phyloP scores from a whole-genome alignment of 2,113 vertebrate species.

The Eudyptes chrysolophus region DNA sequence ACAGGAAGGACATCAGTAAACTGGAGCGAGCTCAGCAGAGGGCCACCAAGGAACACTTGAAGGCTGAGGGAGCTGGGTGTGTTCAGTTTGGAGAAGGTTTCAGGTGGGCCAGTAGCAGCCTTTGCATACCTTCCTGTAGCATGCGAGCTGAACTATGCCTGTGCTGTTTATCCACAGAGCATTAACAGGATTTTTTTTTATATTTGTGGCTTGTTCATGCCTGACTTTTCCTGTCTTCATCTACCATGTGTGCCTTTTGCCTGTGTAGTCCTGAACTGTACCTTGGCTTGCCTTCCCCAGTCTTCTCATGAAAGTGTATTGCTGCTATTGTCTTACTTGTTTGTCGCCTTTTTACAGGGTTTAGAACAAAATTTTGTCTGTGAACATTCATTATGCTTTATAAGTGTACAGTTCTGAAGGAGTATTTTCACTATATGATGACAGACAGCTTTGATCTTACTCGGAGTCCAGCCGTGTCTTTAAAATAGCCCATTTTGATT shows the following conservation, averaged over 20 bases:
- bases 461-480: neutral
- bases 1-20: neutral
- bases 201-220: neutral
- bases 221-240: neutral
- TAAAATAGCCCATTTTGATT: neutral
- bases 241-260: neutral
- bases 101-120: neutral
- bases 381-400: neutral
- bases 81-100: neutral
- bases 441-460: neutral
- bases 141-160: neutral
- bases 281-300: neutral
- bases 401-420: neutral
- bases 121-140: neutral
- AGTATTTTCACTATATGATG: neutral
- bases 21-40: neutral
- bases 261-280: neutral
- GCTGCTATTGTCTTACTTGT: neutral
- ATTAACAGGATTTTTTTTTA: neutral
- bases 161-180: neutral
- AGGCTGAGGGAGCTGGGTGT: neutral
- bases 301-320: neutral
- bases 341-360: neutral
- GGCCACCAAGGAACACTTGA: neutral
- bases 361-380: neutral